Base-by-base conservation (phyloP, 1,140 invertebrate genomes). In the Neotoxoptera formosana region DNA sequence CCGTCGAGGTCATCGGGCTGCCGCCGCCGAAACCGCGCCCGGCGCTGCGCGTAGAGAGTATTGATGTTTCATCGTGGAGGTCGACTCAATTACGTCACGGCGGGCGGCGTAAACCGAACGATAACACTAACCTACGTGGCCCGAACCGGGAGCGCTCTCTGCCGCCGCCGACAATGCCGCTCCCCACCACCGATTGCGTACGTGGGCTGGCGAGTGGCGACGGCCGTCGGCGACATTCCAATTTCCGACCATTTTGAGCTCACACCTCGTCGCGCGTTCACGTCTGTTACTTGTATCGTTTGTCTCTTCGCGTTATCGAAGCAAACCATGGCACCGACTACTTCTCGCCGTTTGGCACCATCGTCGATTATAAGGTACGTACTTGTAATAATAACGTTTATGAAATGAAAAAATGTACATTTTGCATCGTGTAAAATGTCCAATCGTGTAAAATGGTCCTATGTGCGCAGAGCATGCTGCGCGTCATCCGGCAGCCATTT, bases 241-340 rank as follows among this genome's bases (percentile, higher is more conserved):
- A 41, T 4, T 41, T 2, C 41, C 41, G 41, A 41, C 41, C 60
- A 76, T n/a, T 76, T 76, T 0, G 14, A n/a, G 60, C 6, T 76
- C 60, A 76, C 14, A 20, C 60, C 14, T 76, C 60, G 11, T 0
- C 30, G 0, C 30, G 6, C 17, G 60, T 7, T n/a, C 14, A 17
- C 14, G 1, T 17, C 6, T 7, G 0, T n/a, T 14, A 4, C 60
- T 76, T 9, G 14, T 14, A 1, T 17, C 14, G 0, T 17, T 6
- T 6, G n/a, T 76, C 7, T 20, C 4, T 76, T n/a, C n/a, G 4
- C 3, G 60, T n/a, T 51, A 2, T 4, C 6, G 14, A 7, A 76
- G n/a, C n/a, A 76, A n/a, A n/a, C 14, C 60, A n/a, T 7, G 17
- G 30, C 30, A 25, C 6, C 30, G 7, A 76, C 6, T 17, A 23